Evolutionary conservation across 2,113 vertebrate species (phyloP).

Genomic region (Hydrochoerus hydrochaeris): DNA sequence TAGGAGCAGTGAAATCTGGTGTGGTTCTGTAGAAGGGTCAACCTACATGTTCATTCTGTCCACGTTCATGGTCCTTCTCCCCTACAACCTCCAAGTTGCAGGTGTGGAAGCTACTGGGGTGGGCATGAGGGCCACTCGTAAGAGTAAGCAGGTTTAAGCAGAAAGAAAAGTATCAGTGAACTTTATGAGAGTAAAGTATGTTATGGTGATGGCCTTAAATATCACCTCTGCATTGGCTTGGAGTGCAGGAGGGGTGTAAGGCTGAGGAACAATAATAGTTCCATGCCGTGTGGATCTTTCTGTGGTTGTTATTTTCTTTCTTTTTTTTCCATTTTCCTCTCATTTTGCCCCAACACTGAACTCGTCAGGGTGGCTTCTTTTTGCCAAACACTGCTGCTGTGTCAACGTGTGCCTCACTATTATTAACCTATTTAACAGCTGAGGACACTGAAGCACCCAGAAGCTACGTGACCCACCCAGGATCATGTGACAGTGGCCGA

Average conservation of each 20-base stretch:
- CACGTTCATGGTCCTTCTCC: background rate
- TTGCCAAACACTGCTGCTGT: background rate
- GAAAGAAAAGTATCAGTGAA: background rate
- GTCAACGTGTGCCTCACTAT: slow-evolving; percentile 34
- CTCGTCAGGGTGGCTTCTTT: background rate
- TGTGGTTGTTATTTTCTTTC: background rate
- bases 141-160: background rate
- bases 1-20: background rate
- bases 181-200: background rate
- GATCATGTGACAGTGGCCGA: slow-evolving; percentile 34
- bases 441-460: slow-evolving; percentile 46
- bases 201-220: background rate
- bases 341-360: background rate
- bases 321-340: background rate
- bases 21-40: background rate
- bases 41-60: background rate
- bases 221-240: background rate
- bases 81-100: background rate
- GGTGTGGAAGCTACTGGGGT: background rate
- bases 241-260: background rate
- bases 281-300: background rate
- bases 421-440: slow-evolving; percentile 70
- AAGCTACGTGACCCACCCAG: slow-evolving; percentile 10
- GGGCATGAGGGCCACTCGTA: background rate
- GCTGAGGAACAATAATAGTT: background rate